Evolutionary conservation across 1,140 invertebrate species (phyloP).

Genomic region (Drosophila athabasca): DNA sequence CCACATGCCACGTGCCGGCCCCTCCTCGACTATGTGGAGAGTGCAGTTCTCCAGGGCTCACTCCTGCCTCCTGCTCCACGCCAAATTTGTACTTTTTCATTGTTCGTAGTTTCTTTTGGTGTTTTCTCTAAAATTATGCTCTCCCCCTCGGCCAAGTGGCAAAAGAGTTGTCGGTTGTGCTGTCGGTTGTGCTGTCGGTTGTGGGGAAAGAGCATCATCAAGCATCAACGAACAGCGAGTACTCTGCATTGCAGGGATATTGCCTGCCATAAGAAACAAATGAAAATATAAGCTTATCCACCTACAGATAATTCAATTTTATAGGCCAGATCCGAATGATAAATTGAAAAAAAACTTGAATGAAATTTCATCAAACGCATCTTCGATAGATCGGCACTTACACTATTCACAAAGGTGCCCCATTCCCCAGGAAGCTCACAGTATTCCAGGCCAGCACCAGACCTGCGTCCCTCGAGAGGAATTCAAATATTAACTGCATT

Average conservation of each 20-base stretch:
- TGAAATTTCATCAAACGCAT: not conserved
- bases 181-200: not conserved
- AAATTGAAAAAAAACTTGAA: no score
- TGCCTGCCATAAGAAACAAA: no score
- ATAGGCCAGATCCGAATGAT: no score
- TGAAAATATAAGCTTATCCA: no score
- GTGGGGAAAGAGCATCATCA: not conserved
- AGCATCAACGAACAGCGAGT: slow-evolving; percentile 25
- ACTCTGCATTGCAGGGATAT: no score
- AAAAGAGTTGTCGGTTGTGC: slow-evolving; percentile 27
- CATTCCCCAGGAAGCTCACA: slow-evolving; percentile 10
- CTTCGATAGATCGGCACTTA: not conserved
- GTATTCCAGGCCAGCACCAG: not conserved
- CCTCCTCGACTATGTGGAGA: not conserved
- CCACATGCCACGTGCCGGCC: slow-evolving; percentile 23
- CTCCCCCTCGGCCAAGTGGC: slow-evolving; percentile 14
- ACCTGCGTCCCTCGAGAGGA: slow-evolving; percentile 10
- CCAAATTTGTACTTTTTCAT: slow-evolving; percentile 48
- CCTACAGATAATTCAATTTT: no score
- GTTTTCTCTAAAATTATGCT: slow-evolving; percentile 57
- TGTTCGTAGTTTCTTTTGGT: slow-evolving; percentile 17
- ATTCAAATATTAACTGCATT: slow-evolving; percentile 59
- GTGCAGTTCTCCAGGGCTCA: slow-evolving; percentile 25
- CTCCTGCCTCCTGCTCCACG: slow-evolving; percentile 33
- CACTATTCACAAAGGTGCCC: no score